A percentile compares a stretch with the other conserved stretches of the same genome.
phyloP scores from a whole-genome alignment of 30 jellyfish, hydroid and myxozoan genomes.

The Aurelia aurita complex sp. Pacific region DNA sequence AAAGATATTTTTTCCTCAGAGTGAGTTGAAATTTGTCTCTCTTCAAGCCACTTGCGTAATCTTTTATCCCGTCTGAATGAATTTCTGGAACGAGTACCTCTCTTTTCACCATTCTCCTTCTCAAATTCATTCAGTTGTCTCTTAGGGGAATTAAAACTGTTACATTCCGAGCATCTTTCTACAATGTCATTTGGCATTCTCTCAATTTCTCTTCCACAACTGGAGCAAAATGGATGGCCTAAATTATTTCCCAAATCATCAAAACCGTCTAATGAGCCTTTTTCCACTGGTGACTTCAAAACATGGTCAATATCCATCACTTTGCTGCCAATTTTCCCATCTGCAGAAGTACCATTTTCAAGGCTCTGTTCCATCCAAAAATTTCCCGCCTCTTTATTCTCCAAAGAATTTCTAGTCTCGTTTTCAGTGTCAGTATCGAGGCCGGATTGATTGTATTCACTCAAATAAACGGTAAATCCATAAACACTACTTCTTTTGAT shows the following conservation, averaged over 20 bases:
- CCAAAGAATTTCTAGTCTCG: background rate
- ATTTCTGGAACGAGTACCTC: conserved; percentile 29
- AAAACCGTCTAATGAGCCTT: conserved; percentile 13
- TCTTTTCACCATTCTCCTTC: background rate
- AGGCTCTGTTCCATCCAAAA: conserved; percentile 39
- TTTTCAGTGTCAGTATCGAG: conserved; percentile 1
- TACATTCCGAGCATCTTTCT: conserved; percentile 6
- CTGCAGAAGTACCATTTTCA: background rate
- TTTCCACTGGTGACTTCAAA: conserved; percentile 16
- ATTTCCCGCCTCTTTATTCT: conserved; percentile 9
- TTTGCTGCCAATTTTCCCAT: background rate
- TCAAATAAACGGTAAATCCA: conserved; percentile 48
- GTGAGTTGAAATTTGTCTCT: conserved; percentile 33
- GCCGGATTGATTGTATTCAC: conserved; percentile 21
- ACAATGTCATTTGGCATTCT: background rate
- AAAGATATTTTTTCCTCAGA: conserved; percentile 10
- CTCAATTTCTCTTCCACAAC: conserved; percentile 16
- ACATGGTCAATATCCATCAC: conserved; percentile 51
- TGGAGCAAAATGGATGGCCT: background rate
- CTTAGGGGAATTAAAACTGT: background rate
- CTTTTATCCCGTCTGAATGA: conserved; percentile 61
- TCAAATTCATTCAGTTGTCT: background rate
- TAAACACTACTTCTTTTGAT: conserved; percentile 44
- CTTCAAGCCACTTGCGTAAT: conserved; percentile 71
- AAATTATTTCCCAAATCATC: conserved; percentile 10